These are phyloP conservation scores for Sinodicranocentrus sp. DNA, from an alignment of 2,888 invertebrate genomes.

Conservation along the genomic window DNA sequence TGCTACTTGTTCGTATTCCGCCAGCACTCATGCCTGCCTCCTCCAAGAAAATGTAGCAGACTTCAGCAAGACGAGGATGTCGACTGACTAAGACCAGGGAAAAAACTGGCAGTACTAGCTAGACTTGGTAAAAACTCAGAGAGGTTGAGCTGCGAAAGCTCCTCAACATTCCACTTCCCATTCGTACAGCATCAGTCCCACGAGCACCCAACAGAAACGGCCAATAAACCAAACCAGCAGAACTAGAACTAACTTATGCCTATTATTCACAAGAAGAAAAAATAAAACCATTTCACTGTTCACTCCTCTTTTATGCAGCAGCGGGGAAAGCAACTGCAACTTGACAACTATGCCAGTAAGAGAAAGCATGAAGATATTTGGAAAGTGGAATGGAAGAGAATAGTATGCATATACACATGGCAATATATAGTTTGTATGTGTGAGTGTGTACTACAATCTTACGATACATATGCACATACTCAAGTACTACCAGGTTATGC, in stretches of 20 bases:
- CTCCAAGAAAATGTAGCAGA: conserved; percentile 37
- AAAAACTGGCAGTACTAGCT: conserved; percentile 9
- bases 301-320: conserved; percentile 15
- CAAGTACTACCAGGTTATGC: too few relatives aligned
- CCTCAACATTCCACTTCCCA: conserved; percentile 43
- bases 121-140: conserved; percentile 11
- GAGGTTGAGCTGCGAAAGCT: conserved; percentile 24
- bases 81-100: conserved; percentile 18
- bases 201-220: conserved; percentile 46
- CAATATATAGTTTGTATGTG: conserved; percentile 11
- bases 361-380: conserved; percentile 3
- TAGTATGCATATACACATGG: not conserved
- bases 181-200: conserved; percentile 38
- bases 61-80: conserved; percentile 31
- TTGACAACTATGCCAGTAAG: not conserved
- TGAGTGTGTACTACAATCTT: too few relatives aligned
- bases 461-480: conserved; percentile 4
- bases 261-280: conserved; percentile 28
- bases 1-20: conserved; percentile 22
- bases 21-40: conserved; percentile 35
- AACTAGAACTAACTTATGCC: conserved; percentile 19
- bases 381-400: not conserved
- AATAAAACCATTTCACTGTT: conserved; percentile 34
- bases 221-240: conserved; percentile 56
- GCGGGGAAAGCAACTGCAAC: conserved; percentile 9